Evolutionary conservation across 2,113 vertebrate genomes (phyloP), one percentile per base, ranked within the genome.

Genomic region (Rhynchopsitta pachyrhyncha): DNA sequence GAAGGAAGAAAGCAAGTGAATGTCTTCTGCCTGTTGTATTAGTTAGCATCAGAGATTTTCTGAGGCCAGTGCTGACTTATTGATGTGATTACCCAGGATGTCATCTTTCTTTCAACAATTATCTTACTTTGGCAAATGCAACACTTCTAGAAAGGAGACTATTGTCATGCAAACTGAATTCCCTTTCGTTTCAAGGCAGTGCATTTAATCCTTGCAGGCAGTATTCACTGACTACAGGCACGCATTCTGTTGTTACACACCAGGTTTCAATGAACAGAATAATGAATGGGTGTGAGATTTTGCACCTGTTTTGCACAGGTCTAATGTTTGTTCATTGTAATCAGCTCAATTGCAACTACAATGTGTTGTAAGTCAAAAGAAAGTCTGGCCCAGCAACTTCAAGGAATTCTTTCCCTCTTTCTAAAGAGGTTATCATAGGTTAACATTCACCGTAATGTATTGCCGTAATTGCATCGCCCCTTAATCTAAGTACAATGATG

Each of bases 31-130:
- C 60, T 85, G 50, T 94, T 97, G 77, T 80, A 37, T 24, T 75
- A 93, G 62, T 70, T 39, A 82, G 50, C 49, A 76, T 70, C 46
- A 85, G 94, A 97, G 87, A 80, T 92, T 89, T 94, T 96, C 70
- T 60, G 41, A 42, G 74, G 53, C 70, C 42, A 9, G 55, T 82
- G 87, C 82, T 92, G 47, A 94, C 94, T 97, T 97, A 95, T 92
- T 95, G 82, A 96, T 88, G 87, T 57, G 82, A 59, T 88, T 84
- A 68, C 33, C 11, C 35, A 55, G 78, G 71, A 94, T 55, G 50
- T 86, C 29, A 25, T 87, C 69, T 85, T 76, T 67, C 66, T 37
- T 62, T 71, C 81, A 46, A 11, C 39, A 64, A 86, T 96, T 95
- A 66, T 74, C 89, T 96, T 93, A 49, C 91, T 55, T 92, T 18